phyloP scores from a whole-genome alignment of 2,888 invertebrate species.

The Enchytraeus crypticus region DNA sequence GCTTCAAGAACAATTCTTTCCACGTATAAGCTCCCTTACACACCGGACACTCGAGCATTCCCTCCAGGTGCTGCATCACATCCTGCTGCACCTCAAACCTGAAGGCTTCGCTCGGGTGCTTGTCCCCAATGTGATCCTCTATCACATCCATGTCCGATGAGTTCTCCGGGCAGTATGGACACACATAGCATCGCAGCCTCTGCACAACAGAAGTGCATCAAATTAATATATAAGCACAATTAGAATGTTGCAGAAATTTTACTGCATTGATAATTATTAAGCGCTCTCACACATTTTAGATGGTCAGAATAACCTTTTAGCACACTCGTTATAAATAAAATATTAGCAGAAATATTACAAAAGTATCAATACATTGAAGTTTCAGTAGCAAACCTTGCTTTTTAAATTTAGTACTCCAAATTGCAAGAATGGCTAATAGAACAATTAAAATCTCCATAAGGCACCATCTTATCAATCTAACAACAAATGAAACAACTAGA shows the following conservation, averaged over 20 bases:
- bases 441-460: no score
- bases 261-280: no score
- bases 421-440: no score
- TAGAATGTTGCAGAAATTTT: neutral
- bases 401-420: no score
- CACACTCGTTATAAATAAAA: no score
- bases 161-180: slow-evolving; percentile 14
- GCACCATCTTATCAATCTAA: no score
- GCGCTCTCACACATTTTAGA: no score
- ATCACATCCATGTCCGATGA: slow-evolving; percentile 15
- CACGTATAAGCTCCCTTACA: slow-evolving; percentile 12
- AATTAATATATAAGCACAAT: neutral
- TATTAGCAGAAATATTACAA: no score
- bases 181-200: slow-evolving; percentile 12
- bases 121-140: slow-evolving; percentile 17
- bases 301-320: no score
- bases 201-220: neutral
- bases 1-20: slow-evolving; percentile 7
- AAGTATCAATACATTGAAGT: no score
- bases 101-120: slow-evolving; percentile 14
- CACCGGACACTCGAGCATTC: slow-evolving; percentile 11
- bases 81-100: slow-evolving; percentile 22
- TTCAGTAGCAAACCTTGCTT: no score
- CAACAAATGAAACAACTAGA: no score
- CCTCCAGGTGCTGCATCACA: slow-evolving; percentile 10